Evolutionary conservation across 2,888 invertebrate genomes (phyloP).

Genomic region (Diogma glabrata): DNA sequence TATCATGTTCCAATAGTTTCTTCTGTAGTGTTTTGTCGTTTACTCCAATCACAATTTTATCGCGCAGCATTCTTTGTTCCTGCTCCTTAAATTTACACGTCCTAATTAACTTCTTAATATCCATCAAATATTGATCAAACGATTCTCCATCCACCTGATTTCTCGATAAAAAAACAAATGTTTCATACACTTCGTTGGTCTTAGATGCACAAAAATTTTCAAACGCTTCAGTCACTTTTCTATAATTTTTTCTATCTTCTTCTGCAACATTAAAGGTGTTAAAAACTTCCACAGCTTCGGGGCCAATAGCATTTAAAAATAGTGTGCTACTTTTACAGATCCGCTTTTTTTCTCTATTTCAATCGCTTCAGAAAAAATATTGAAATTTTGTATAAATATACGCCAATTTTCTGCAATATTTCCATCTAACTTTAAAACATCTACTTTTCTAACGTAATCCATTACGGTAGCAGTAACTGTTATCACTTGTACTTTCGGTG

Average conservation of each 20-base stretch:
- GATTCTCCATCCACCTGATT: conserved; percentile 9
- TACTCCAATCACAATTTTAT: conserved; percentile 10
- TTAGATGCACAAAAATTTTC: conserved; percentile 8
- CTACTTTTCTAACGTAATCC: too few relatives aligned
- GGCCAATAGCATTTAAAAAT: conserved; percentile 8
- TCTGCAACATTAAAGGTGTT: conserved; percentile 1
- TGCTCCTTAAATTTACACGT: conserved; percentile 10
- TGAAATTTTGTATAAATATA: neutral
- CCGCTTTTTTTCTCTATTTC: neutral
- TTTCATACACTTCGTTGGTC: conserved; percentile 10
- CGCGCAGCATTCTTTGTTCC: conserved; percentile 10
- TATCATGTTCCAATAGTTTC: neutral
- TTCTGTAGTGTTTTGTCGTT: conserved; percentile 3
- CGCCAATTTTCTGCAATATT: conserved; percentile 7
- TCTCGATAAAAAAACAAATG: conserved; percentile 10
- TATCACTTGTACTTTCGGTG: too few relatives aligned
- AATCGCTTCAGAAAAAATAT: neutral
- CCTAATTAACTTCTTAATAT: conserved; percentile 10
- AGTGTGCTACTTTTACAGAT: neutral
- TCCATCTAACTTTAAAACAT: too few relatives aligned
- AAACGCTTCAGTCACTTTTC: neutral
- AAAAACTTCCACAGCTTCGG: conserved; percentile 1
- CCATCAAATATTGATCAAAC: conserved; percentile 12
- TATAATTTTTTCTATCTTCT: neutral
- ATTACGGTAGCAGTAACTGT: too few relatives aligned